Conservation (phyloP, 2,113 vertebrate genomes). For the Proterorhinus semilunaris region DNA sequence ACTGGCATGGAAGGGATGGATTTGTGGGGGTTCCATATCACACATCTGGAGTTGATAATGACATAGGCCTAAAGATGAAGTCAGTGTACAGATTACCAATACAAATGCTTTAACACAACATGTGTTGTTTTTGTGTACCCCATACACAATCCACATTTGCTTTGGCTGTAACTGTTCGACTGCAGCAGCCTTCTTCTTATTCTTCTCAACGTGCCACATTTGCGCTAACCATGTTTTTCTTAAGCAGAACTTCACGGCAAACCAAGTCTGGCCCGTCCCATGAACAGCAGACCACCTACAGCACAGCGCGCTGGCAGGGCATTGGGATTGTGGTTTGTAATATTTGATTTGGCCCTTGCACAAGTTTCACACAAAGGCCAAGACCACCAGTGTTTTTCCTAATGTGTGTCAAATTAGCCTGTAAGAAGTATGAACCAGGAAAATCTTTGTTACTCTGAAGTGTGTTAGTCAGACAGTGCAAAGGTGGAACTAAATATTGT, state of each 20-base stretch:
- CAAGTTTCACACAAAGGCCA: constrained; percentile 50
- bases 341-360: constrained; percentile 65
- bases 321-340: constrained; percentile 61
- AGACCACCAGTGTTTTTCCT: constrained; percentile 40
- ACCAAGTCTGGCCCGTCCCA: constrained; percentile 40
- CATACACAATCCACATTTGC: not conserved
- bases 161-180: too few relatives aligned
- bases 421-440: constrained; percentile 13
- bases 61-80: constrained; percentile 39
- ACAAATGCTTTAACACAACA: constrained; percentile 7
- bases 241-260: constrained; percentile 41
- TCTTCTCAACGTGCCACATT: constrained; percentile 2
- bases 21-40: constrained; percentile 11
- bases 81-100: not conserved
- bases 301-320: constrained; percentile 46
- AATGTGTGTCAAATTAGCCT: constrained; percentile 34
- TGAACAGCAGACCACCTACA: constrained; percentile 66
- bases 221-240: constrained; percentile 51
- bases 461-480: constrained; percentile 10
- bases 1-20: not conserved
- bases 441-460: not conserved
- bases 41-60: constrained; percentile 65
- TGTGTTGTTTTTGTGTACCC: not conserved
- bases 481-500: not conserved
- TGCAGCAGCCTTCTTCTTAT: too few relatives aligned